A percentile compares a stretch with the other conserved stretches of the same genome.
These are phyloP conservation scores for Buceros bicornis DNA, from an alignment of 2,797 vertebrate species.

Conservation along the genomic window DNA sequence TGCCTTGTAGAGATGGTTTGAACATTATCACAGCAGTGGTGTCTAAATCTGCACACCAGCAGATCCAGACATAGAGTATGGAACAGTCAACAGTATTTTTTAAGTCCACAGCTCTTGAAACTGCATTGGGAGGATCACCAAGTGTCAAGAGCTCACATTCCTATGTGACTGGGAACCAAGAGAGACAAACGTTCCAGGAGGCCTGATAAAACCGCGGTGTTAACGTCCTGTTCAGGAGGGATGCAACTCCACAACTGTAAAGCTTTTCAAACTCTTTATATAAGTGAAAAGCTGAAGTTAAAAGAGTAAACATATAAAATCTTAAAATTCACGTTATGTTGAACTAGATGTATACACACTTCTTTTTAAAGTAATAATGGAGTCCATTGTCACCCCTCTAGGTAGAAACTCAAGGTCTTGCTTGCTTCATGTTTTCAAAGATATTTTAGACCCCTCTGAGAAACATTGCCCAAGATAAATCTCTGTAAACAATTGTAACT, in stretches of 20 bases:
- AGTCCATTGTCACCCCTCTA: background rate
- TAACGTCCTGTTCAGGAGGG: background rate
- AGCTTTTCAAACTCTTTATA: slow-evolving; percentile 26
- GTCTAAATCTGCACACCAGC: background rate
- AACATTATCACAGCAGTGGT: background rate
- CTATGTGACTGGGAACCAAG: background rate
- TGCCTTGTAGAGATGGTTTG: background rate
- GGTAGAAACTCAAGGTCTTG: background rate
- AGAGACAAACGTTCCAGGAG: background rate
- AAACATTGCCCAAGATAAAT: background rate
- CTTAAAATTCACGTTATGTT: background rate
- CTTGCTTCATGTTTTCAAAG: background rate
- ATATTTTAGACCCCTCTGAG: background rate
- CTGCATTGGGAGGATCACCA: background rate
- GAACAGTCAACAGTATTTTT: background rate
- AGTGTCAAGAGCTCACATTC: background rate
- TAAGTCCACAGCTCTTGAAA: background rate
- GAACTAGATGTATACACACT: background rate
- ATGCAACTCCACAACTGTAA: background rate
- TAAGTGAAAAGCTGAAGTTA: background rate
- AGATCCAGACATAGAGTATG: background rate
- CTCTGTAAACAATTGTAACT: background rate
- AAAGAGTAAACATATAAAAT: slow-evolving; percentile 11
- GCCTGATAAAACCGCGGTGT: background rate
- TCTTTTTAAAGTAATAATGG: background rate